Evolutionary conservation across 2,888 invertebrate species (phyloP).

Genomic region (Ephialtes manifestator): DNA sequence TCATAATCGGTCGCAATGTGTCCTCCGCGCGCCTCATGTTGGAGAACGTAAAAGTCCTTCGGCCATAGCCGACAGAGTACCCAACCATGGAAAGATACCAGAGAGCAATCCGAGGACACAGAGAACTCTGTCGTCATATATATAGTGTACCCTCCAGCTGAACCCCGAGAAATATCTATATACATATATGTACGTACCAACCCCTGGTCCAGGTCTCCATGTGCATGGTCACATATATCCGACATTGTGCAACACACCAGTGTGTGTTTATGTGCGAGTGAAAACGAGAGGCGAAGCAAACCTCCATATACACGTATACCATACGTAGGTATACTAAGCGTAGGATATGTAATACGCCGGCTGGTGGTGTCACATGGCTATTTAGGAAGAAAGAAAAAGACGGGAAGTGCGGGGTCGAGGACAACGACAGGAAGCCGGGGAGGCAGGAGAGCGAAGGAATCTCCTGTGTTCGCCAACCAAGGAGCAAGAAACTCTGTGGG

Average conservation of each 20-base stretch:
- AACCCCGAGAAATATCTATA: neutral
- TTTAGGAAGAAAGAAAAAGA: conserved; percentile 71
- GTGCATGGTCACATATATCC: neutral
- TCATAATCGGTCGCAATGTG: conserved; percentile 62
- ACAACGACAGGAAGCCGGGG: conserved; percentile 26
- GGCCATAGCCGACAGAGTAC: conserved; percentile 46
- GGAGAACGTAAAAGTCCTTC: conserved; percentile 54
- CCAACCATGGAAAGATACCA: conserved; percentile 57
- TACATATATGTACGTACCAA: neutral
- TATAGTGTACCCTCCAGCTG: conserved; percentile 17
- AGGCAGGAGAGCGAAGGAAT: conserved; percentile 58
- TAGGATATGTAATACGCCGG: conserved; percentile 77
- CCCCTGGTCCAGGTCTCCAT: neutral
- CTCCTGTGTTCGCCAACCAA: conserved; percentile 53
- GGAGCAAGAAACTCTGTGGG: conserved; percentile 51
- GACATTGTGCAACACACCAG: conserved; percentile 17
- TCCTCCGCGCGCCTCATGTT: conserved; percentile 35
- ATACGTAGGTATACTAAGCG: neutral
- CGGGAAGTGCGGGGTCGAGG: conserved; percentile 44
- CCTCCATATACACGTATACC: neutral
- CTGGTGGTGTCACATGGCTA: conserved; percentile 78
- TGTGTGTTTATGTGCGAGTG: conserved; percentile 19
- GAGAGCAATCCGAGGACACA: conserved; percentile 9
- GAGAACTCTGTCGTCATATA: conserved; percentile 5
- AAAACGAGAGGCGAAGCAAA: conserved; percentile 16